These are phyloP conservation scores for Setipinna tenuifilis DNA, from an alignment of 2,797 vertebrate genomes.

Conservation along the genomic window DNA sequence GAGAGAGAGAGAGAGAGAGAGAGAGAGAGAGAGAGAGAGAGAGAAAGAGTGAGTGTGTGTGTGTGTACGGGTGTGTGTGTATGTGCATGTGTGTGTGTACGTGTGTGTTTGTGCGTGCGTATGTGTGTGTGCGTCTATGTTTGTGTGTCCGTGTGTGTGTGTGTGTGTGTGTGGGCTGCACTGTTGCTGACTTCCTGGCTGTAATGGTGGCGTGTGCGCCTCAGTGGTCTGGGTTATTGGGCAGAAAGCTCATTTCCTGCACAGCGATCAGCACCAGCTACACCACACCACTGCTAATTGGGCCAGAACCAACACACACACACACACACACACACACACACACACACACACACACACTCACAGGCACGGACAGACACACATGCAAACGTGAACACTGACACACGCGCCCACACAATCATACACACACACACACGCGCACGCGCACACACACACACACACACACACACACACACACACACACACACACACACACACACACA, in stretches of 20 bases:
- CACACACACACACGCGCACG: constrained; percentile 47
- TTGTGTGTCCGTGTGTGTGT: too few species aligned
- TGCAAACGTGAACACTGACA: constrained; percentile 35
- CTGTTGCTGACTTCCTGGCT: constrained; percentile 36
- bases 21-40: too few species aligned
- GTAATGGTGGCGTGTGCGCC: constrained; percentile 75
- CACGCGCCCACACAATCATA: constrained; percentile 46
- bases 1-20: too few species aligned
- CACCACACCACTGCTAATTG: constrained; percentile 58
- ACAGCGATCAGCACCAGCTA: constrained; percentile 74
- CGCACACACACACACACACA: constrained; percentile 32
- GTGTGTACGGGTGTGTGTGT: constrained; percentile 5
- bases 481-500: constrained; percentile 23
- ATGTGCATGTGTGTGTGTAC: background rate
- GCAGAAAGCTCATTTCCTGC: constrained; percentile 77
- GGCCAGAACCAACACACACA: constrained; percentile 48
- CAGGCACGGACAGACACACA: constrained; percentile 25
- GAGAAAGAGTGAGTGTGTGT: background rate
- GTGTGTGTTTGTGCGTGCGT: too few species aligned
- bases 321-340: constrained; percentile 46
- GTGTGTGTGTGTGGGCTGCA: background rate
- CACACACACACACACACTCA: constrained; percentile 43
- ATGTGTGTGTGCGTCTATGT: too few species aligned
- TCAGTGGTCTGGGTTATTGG: constrained; percentile 62
- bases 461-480: constrained; percentile 33